Evolutionary conservation across 2,888 invertebrate species (phyloP), one percentile per base, ranked within the genome.

Genomic region (Oegoconia quadripuncta): DNA sequence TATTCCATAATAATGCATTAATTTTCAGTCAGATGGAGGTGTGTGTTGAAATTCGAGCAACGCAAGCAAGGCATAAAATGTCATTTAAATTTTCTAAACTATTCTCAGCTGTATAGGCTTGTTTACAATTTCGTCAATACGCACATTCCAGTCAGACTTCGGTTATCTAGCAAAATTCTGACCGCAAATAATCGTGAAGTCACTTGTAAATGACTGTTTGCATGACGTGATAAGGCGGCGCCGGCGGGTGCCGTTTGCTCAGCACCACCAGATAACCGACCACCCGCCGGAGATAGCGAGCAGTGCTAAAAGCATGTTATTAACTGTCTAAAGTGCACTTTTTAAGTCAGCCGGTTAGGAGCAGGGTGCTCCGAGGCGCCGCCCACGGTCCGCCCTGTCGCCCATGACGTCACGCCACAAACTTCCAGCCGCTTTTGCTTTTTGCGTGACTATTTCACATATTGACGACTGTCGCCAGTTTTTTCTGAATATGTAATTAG

Each of bases 401-500:
- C 77, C 79, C 64, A 71, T 86, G 80, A 86, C 84, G 82, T 84
- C 80, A 86, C 63, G 64, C 54, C 48, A 55, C 70, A 80, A 80
- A 55, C 73, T 62, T 70, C 72, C 66, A 36, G 64, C 64, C 66
- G 64, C 65, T 68, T 62, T 63, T 64, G 66, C 74, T 79, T 83
- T 83, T 84, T 82, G 79, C 80, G 60, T 64, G 67, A 66, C 72
- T 68, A 69, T 73, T 74, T 72, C 75, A 71, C 74, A 75, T 79
- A 80, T 82, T 78, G 76, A 77, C 74, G 82, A 75, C 81, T 74
- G 84, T 80, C 86, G 86, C 83, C 83, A 69, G 72, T 77, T 84
- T 87, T 71, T 75, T 71, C 52, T 56, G 44, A 51, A 62, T 80
- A 74, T 81, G 64, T 84, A 81, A 84, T 86, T 81, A 80, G 78